phyloP scores from a whole-genome alignment of 2,797 vertebrate genomes.

The Scolopax rusticola region DNA sequence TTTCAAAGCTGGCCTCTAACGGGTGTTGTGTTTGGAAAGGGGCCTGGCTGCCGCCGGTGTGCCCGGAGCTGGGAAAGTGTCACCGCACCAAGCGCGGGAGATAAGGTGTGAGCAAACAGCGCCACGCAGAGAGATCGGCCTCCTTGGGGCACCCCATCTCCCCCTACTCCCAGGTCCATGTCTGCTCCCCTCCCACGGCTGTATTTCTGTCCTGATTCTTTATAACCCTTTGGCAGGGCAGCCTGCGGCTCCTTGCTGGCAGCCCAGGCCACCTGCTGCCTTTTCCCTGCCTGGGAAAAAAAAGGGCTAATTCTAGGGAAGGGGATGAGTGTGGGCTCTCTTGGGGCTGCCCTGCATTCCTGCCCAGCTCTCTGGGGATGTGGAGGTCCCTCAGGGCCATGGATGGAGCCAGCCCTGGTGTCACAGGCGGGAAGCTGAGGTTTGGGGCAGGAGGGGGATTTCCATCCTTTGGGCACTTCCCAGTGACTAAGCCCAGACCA shows the following conservation, averaged over 20 bases:
- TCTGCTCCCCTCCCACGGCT: fast-evolving
- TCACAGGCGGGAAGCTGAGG: neutral
- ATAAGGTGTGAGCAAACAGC: constrained; percentile 17
- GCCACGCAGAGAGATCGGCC: fast-evolving
- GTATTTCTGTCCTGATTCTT: neutral
- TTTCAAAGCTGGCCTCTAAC: neutral
- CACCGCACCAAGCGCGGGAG: neutral
- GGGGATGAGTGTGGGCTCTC: neutral
- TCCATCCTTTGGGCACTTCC: neutral
- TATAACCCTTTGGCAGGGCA: neutral
- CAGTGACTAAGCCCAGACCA: neutral
- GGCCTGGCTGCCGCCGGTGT: neutral
- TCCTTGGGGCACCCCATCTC: neutral
- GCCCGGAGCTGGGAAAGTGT: neutral
- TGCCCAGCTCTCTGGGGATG: neutral
- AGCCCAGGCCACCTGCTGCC: neutral
- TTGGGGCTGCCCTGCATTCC: neutral
- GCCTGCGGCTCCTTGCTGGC: neutral
- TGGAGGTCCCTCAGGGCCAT: fast-evolving
- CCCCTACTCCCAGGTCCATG: neutral
- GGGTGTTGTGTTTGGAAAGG: constrained; percentile 33
- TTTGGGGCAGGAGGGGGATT: neutral
- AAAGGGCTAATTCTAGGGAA: neutral
- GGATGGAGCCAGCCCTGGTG: fast-evolving
- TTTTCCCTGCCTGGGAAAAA: neutral